Base-by-base conservation (phyloP, 1,140 invertebrate species). In the Hylyphantes graminicola region DNA sequence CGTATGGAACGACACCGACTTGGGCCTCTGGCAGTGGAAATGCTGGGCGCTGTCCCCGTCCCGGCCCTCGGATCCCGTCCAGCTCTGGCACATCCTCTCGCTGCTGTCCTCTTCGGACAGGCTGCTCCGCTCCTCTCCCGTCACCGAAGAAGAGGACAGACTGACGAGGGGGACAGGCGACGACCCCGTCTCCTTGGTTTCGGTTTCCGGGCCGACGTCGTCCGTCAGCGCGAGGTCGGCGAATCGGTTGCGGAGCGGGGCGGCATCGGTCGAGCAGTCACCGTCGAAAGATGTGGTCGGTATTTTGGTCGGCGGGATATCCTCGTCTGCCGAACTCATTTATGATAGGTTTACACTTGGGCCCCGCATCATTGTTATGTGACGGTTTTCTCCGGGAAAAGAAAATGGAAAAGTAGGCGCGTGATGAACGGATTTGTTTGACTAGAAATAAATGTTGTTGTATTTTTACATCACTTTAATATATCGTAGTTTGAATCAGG, bases 1-100 rank as follows among this genome's bases (percentile, higher is more conserved):
- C 63, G 87, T 88, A 78, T 88, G 88, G 63, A 88, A 88, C 54
- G 88, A 88, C 7, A 88, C 88, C 21, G 86, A 86, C 68, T 88
- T 88, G 2, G 79, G 70, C 70, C 87, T 85, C 57, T 78, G 86
- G n/a, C 53, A 64, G 17, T 85, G 74, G 15, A 61, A 63, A 7
- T 78, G 82, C 9, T 55, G 50, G 11, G 55, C 15, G 53, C 79
- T 74, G 7, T 61, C n/a, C n/a, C n/a, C n/a, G n/a, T n/a, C 80
- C 67, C 72, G 63, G 70, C 61, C 65, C 65, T 61, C 70, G 21
- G 80, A 83, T 12, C 61, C 64, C 13, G 70, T 74, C 80, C 80
- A 83, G 50, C 70, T 70, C n/a, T 74, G 70, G 50, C 57, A 74
- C 54, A 63, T 57, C 57, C 75, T 83, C 67, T 83, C 80, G 57